Conservation (phyloP, 2,113 vertebrate genomes). For the Trichomycterus rosablanca region DNA sequence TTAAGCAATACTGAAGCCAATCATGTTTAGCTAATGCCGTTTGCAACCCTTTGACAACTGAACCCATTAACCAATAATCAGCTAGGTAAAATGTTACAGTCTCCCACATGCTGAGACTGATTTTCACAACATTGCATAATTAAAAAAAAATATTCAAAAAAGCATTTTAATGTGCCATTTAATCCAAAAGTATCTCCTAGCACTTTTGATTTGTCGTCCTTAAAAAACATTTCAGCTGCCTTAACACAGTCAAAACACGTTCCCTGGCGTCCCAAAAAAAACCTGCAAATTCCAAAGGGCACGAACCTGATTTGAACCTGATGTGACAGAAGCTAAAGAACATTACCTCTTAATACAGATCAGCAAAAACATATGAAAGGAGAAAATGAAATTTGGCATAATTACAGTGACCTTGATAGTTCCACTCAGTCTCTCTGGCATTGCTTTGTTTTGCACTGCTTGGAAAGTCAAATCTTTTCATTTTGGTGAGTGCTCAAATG, state of each 20-base stretch:
- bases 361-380: neutral
- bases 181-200: neutral
- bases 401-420: conserved; percentile 35
- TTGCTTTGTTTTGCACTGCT: conserved; percentile 22
- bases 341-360: conserved; percentile 20
- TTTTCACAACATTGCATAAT: too few species aligned
- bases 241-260: conserved; percentile 14
- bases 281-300: conserved; percentile 11
- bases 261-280: conserved; percentile 29
- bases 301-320: conserved; percentile 1
- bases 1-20: too few species aligned
- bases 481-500: conserved; percentile 42
- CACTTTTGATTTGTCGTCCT: neutral
- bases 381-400: conserved; percentile 16
- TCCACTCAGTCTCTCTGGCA: conserved; percentile 10
- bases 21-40: neutral
- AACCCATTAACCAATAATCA: too few species aligned
- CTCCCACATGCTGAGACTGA: too few species aligned
- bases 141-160: too few species aligned
- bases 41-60: too few species aligned
- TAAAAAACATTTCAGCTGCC: conserved; percentile 17
- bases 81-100: too few species aligned
- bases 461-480: conserved; percentile 39
- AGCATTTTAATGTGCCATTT: too few species aligned
- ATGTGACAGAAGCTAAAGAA: conserved; percentile 24